Conservation (phyloP, 2,113 vertebrate species). For the Hypocryptadius cinnamomeus region DNA sequence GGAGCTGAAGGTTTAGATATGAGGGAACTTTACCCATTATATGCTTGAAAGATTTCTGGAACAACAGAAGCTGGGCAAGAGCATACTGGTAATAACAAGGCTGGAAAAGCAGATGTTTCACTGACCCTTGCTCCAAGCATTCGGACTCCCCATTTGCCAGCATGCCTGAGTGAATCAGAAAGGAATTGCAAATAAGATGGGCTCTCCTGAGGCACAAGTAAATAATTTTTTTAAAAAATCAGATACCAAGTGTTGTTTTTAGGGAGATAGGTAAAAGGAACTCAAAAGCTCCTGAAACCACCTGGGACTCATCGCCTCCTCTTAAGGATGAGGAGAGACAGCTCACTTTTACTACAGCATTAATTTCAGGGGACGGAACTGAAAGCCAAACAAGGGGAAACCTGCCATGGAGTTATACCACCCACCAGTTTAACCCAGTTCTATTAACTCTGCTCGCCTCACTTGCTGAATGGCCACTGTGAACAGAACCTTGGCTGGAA, state of each 20-base stretch:
- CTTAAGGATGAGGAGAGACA: background rate
- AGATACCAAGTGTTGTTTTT: background rate
- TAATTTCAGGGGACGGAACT: background rate
- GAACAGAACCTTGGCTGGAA: background rate
- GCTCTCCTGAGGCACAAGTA: background rate
- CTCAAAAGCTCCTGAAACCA: background rate
- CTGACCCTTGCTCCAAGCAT: constrained; percentile 15
- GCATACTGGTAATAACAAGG: constrained; percentile 20
- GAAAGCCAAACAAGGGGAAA: background rate
- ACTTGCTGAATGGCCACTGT: background rate
- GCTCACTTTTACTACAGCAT: background rate
- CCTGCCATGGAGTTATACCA: background rate
- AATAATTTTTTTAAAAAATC: background rate
- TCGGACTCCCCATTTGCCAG: background rate
- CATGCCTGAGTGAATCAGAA: background rate
- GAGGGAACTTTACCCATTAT: constrained; percentile 58
- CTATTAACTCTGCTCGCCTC: background rate
- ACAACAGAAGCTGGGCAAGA: constrained; percentile 45
- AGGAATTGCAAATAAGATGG: background rate
- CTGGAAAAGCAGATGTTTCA: constrained; percentile 52
- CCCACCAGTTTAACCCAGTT: background rate
- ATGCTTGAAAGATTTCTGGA: constrained; percentile 60
- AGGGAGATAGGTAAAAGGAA: background rate
- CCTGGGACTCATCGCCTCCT: background rate
- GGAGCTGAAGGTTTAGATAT: constrained; percentile 52